These are phyloP conservation scores for Hemistola chrysoprasaria DNA, from an alignment of 2,888 invertebrate genomes.

Conservation along the genomic window DNA sequence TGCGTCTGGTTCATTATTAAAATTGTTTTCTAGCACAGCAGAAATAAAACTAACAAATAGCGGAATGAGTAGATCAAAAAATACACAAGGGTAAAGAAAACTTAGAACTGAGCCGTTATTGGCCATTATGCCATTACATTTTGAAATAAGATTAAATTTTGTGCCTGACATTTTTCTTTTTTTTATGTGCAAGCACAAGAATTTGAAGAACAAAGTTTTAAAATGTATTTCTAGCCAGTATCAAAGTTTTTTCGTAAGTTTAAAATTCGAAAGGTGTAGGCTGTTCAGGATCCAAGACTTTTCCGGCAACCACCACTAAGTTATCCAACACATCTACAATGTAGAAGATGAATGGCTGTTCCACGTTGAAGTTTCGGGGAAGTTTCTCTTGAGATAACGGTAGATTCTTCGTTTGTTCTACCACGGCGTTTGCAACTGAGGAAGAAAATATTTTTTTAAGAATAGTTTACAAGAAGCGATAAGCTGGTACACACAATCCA, in stretches of 20 bases:
- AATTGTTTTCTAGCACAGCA: constrained; percentile 42
- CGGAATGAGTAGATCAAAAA: constrained; percentile 22
- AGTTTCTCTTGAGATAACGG: constrained; percentile 49
- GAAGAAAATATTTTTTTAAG: constrained; percentile 21
- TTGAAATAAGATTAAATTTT: too few relatives aligned
- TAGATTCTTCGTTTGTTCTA: constrained; percentile 55
- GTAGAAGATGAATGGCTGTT: constrained; percentile 85
- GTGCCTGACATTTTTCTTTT: too few relatives aligned
- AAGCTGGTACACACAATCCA: too few relatives aligned
- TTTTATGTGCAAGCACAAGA: too few relatives aligned
- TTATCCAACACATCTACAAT: constrained; percentile 82
- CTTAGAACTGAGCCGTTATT: too few relatives aligned
- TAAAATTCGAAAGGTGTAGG: constrained; percentile 46
- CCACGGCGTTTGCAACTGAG: constrained; percentile 44
- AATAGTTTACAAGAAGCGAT: neutral
- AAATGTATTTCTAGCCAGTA: too few relatives aligned
- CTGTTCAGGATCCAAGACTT: constrained; percentile 76
- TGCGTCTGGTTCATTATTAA: constrained; percentile 67
- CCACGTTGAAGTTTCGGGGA: constrained; percentile 69
- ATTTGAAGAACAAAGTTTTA: too few relatives aligned
- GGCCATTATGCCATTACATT: too few relatives aligned
- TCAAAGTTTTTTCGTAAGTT: neutral
- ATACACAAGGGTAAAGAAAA: too few relatives aligned
- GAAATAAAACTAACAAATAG: constrained; percentile 34
- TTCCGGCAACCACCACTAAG: constrained; percentile 83